Evolutionary conservation across 2,113 vertebrate genomes (phyloP).

Genomic region (Ursus arctos): DNA sequence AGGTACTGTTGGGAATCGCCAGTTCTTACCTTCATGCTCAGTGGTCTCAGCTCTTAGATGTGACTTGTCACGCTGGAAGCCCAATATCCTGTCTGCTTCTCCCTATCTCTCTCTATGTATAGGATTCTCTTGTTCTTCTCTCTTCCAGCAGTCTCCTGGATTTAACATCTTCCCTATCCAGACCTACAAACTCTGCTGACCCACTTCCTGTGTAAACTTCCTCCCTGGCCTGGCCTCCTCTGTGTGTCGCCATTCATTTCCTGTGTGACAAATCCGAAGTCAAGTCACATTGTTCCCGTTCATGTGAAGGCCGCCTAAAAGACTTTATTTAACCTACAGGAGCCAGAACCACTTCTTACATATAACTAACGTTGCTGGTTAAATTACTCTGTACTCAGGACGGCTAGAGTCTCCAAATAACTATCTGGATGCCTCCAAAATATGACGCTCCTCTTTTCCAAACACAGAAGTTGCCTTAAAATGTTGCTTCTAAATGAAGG

Average conservation of each 20-base stretch:
- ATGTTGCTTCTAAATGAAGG: constrained; percentile 52
- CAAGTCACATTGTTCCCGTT: constrained; percentile 69
- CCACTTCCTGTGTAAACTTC: neutral
- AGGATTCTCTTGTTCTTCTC: neutral
- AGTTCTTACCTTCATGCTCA: neutral
- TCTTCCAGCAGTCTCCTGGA: neutral
- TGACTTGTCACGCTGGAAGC: neutral
- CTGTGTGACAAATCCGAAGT: constrained; percentile 73
- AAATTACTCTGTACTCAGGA: constrained; percentile 32
- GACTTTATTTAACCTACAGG: constrained; percentile 69
- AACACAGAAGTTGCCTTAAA: constrained; percentile 37
- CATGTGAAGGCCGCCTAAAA: constrained; percentile 66
- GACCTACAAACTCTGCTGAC: neutral
- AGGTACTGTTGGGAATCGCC: neutral
- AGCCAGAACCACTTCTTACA: constrained; percentile 64
- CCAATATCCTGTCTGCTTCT: constrained; percentile 20
- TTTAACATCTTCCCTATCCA: neutral
- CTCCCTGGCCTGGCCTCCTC: constrained; percentile 36
- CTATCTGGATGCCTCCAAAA: constrained; percentile 10
- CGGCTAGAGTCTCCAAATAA: constrained; percentile 40
- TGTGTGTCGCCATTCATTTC: constrained; percentile 19
- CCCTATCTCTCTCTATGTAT: neutral
- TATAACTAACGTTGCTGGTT: neutral
- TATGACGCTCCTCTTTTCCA: neutral
- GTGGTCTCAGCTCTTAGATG: neutral